Conservation (phyloP, 2,113 vertebrate genomes). For the Corythornis cristatus region DNA sequence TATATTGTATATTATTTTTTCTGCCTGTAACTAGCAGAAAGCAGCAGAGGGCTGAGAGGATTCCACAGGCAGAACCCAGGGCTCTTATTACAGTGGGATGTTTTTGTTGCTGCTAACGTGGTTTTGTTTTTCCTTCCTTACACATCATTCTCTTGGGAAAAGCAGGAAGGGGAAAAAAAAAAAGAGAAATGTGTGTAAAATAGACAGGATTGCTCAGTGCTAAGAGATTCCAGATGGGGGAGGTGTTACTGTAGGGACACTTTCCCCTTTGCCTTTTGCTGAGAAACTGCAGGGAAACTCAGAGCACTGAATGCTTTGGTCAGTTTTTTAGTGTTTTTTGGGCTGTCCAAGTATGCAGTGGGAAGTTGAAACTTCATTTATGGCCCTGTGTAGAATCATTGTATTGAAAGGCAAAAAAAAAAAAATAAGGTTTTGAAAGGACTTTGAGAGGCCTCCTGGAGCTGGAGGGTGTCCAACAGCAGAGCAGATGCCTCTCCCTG, state of each 20-base stretch:
- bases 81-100: constrained; percentile 41
- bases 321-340: background rate
- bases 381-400: background rate
- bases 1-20: background rate
- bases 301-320: background rate
- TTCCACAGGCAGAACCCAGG: background rate
- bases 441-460: background rate
- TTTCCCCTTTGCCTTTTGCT: constrained; percentile 10
- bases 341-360: background rate
- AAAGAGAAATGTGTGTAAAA: constrained; percentile 35
- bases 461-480: background rate
- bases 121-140: constrained; percentile 64
- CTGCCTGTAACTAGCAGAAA: background rate
- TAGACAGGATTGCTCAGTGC: background rate
- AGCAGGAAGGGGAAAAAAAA: constrained; percentile 15
- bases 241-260: background rate
- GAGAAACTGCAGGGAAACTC: background rate
- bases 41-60: constrained; percentile 41
- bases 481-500: background rate
- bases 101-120: constrained; percentile 61
- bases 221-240: constrained; percentile 60
- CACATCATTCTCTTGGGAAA: constrained; percentile 54
- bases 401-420: background rate
- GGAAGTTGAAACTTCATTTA: background rate
- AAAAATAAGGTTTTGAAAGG: background rate